phyloP scores from a whole-genome alignment of 2,888 invertebrate genomes.

The Lampropteryx suffumata region DNA sequence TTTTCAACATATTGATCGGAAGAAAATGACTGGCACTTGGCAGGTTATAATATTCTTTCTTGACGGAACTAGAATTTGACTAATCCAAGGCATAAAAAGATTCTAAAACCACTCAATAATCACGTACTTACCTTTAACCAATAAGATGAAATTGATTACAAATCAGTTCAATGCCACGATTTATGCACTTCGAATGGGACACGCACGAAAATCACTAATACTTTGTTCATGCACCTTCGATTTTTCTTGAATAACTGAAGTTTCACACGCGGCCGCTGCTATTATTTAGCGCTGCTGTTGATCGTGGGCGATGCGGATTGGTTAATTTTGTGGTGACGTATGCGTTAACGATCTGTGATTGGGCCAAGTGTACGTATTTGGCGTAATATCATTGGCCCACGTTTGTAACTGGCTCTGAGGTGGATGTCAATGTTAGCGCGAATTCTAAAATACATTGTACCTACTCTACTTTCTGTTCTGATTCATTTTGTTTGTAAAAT shows the following conservation, averaged over 20 bases:
- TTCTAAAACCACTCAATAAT: conserved; percentile 2
- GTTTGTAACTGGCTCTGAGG: conserved; percentile 72
- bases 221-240: conserved; percentile 57
- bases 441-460: conserved; percentile 57
- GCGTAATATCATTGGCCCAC: conserved; percentile 86
- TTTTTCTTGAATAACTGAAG: conserved; percentile 74
- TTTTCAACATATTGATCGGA: conserved; percentile 21
- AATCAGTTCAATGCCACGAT: conserved; percentile 62
- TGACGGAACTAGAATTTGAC: not conserved
- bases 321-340: conserved; percentile 72
- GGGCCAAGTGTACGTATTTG: conserved; percentile 80
- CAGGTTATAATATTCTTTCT: conserved; percentile 16
- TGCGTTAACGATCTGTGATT: conserved; percentile 58
- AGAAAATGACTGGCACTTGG: conserved; percentile 25
- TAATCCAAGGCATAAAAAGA: no score
- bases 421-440: conserved; percentile 49
- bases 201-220: conserved; percentile 54
- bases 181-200: conserved; percentile 55
- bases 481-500: no score
- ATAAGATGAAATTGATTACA: conserved; percentile 40
- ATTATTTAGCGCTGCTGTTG: conserved; percentile 81
- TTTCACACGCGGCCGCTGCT: conserved; percentile 69
- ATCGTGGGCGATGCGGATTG: conserved; percentile 85
- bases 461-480: no score
- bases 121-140: conserved; percentile 54